Percentiles rank a stretch among this genome's conserved stretches.
phyloP scores from a whole-genome alignment of 1,140 invertebrate genomes.

The Adoxophyes honmai region DNA sequence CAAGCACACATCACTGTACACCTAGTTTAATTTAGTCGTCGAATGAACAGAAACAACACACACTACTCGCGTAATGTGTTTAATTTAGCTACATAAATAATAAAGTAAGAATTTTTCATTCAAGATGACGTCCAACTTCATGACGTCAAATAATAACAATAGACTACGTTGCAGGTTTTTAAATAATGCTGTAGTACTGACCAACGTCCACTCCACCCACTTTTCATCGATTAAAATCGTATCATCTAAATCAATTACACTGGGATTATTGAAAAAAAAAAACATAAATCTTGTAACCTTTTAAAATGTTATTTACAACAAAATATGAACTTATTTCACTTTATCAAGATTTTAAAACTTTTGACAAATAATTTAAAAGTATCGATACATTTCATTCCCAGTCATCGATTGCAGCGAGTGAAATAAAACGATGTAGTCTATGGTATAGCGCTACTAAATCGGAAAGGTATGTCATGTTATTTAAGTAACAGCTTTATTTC shows the following conservation, averaged over 20 bases:
- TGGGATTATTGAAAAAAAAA: too few species aligned
- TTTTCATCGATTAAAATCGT: not conserved
- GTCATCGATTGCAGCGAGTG: too few species aligned
- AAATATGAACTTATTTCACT: too few species aligned
- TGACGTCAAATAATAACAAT: slow-evolving; percentile 70
- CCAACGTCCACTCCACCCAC: slow-evolving; percentile 8
- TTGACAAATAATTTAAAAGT: too few species aligned
- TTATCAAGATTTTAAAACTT: too few species aligned
- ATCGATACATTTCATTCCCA: too few species aligned
- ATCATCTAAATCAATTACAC: too few species aligned
- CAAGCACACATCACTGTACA: slow-evolving; percentile 31
- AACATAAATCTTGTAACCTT: too few species aligned
- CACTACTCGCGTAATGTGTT: slow-evolving; percentile 33
- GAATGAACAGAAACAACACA: slow-evolving; percentile 27
- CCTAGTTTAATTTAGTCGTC: slow-evolving; percentile 26
- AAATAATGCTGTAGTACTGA: slow-evolving; percentile 4
- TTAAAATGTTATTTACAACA: too few species aligned
- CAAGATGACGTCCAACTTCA: slow-evolving; percentile 68
- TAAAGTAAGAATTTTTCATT: slow-evolving; percentile 57
- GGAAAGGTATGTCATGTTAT: not conserved
- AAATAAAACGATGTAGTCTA: not conserved
- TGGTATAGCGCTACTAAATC: not conserved
- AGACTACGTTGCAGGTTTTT: slow-evolving; percentile 39
- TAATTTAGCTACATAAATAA: slow-evolving; percentile 56
- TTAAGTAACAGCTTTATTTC: not conserved